Conservation (phyloP, 2,797 vertebrate species). For the Diglossa cyanea region DNA sequence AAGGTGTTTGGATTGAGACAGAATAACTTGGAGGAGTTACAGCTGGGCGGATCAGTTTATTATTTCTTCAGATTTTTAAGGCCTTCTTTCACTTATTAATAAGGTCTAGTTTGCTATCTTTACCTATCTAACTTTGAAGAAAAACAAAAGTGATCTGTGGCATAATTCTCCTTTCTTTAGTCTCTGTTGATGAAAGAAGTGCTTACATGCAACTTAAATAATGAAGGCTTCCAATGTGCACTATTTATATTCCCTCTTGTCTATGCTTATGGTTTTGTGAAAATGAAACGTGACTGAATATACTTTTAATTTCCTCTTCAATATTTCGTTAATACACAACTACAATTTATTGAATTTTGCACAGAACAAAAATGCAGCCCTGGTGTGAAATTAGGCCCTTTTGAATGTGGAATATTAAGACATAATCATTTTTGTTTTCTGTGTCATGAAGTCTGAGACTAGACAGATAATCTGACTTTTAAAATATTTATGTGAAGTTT, state of each 20-base stretch:
- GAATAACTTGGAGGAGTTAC: slow-evolving; percentile 60
- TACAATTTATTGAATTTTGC: slow-evolving; percentile 11
- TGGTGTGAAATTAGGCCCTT: background rate
- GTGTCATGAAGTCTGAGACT: background rate
- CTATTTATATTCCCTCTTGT: slow-evolving; percentile 33
- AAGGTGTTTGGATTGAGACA: slow-evolving; percentile 69
- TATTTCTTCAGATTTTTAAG: slow-evolving; percentile 66
- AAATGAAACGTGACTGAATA: slow-evolving; percentile 34
- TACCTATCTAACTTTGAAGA: slow-evolving; percentile 51
- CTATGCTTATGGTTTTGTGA: background rate
- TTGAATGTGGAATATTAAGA: background rate
- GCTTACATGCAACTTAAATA: slow-evolving; percentile 40
- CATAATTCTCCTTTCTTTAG: slow-evolving; percentile 37
- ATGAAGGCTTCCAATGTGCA: slow-evolving; percentile 20
- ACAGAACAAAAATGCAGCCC: slow-evolving; percentile 1
- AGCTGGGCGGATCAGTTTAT: slow-evolving; percentile 61
- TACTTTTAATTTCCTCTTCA: slow-evolving; percentile 54
- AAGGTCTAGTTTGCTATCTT: slow-evolving; percentile 47
- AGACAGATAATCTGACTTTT: background rate
- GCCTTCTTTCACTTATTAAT: slow-evolving; percentile 62
- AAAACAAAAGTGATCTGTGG: slow-evolving; percentile 58
- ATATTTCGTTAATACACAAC: background rate
- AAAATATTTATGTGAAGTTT: background rate
- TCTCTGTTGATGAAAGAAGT: slow-evolving; percentile 32
- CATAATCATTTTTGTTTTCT: background rate